Conservation (phyloP, 2,113 vertebrate genomes). For the Neogale vison region DNA sequence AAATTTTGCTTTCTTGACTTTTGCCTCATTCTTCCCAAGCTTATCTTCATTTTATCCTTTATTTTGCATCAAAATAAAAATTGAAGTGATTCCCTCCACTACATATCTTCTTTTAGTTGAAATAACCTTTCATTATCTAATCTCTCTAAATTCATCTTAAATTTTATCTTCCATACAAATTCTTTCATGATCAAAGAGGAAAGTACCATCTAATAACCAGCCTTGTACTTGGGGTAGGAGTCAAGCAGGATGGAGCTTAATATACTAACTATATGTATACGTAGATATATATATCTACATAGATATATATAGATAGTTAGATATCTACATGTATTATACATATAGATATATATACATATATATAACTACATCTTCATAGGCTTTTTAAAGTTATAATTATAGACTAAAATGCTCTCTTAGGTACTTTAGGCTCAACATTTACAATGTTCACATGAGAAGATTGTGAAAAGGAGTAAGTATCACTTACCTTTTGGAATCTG, state of each 20-base stretch:
- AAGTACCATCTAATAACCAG: background rate
- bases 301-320: background rate
- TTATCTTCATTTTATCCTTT: slow-evolving; percentile 7
- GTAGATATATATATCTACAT: no score
- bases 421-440: background rate
- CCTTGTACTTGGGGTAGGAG: background rate
- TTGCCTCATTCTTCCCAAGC: background rate
- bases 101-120: background rate
- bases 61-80: slow-evolving; percentile 46
- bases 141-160: background rate
- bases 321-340: no score
- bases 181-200: slow-evolving; percentile 10
- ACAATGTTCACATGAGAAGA: background rate
- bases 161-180: slow-evolving; percentile 1
- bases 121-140: slow-evolving; percentile 34
- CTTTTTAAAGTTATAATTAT: background rate
- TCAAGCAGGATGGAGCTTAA: background rate
- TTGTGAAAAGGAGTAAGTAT: background rate
- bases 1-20: slow-evolving; percentile 22
- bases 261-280: background rate
- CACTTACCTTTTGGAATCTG: slow-evolving; percentile 94
- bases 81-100: background rate
- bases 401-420: background rate
- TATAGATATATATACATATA: background rate
- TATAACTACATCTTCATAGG: background rate